Evolutionary conservation across 2,888 invertebrate species (phyloP).

Genomic region (Aphidius colemani): DNA sequence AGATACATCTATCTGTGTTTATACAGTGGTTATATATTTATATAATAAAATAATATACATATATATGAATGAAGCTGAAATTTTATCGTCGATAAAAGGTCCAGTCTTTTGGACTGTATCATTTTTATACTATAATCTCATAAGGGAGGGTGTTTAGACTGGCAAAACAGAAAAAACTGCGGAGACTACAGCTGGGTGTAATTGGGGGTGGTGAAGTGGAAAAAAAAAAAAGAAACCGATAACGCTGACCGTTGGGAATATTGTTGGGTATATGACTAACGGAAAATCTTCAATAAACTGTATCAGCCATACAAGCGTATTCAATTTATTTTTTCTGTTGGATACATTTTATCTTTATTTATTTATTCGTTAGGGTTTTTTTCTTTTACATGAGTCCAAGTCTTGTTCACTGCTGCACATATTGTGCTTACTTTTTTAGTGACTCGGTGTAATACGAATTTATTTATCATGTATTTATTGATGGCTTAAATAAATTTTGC

Average conservation of each 20-base stretch:
- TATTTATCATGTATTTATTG: background rate
- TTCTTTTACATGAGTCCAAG: no score
- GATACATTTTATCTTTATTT: conserved; percentile 1
- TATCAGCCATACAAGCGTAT: background rate
- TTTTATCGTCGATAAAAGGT: conserved; percentile 38
- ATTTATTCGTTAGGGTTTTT: background rate
- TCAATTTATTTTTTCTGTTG: background rate
- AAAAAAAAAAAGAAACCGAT: conserved; percentile 26
- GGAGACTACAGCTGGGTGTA: no score
- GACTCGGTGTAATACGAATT: no score
- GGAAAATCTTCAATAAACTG: conserved; percentile 23
- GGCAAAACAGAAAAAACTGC: conserved; percentile 3
- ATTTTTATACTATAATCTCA: conserved; percentile 37
- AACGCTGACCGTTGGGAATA: conserved; percentile 34
- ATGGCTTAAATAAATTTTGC: background rate
- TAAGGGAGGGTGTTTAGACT: conserved; percentile 13
- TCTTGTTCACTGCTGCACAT: no score
- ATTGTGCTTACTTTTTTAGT: no score
- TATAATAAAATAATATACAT: background rate
- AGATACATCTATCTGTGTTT: background rate
- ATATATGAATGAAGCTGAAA: conserved; percentile 34
- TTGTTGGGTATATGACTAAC: conserved; percentile 10
- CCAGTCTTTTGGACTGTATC: conserved; percentile 35
- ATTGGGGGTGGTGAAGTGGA: no score
- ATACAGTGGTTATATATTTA: no score